Base-by-base conservation (phyloP, 2,797 vertebrate species). In the Anableps anableps region DNA sequence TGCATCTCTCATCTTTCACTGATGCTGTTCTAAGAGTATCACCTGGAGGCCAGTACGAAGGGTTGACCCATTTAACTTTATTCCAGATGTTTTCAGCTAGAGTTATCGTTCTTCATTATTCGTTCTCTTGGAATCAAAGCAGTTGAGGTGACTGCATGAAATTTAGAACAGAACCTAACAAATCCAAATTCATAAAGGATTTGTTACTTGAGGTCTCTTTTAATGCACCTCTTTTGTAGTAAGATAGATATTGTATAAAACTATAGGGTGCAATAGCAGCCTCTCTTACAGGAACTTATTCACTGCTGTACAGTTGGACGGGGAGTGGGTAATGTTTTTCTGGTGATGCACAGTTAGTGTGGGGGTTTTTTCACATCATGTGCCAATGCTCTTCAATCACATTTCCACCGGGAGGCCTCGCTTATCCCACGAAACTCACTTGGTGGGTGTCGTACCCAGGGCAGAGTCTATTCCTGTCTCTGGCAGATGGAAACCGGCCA, bases 391-490 rank as follows among this genome's bases (percentile, higher is more conserved):
- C 72, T 73, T 7, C 82, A 88, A 90, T 81, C 81, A 29, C 76
- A 75, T 66, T 87, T 86, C 86, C 86, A 86, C 80, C 10, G 74
- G 89, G 87, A 88, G 70, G 74, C 36, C 48, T 90, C 78, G 77
- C 62, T 89, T 83, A 77, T 83, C 75, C 74, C 45, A 71, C 76
- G 79, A 86, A 86, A 43, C 79, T 74, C 78, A 64, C 89, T 88
- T 76, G 78, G 83, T 86, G 89, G 80, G 78, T 86, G 38, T 73
- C 45, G 9, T 81, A 90, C 86, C 84, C 78, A 84, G 86, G 80
- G 88, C 90, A 86, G 75, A 80, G 79, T 86, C 87, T 93, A 85
- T 92, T 92, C 86, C 86, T 90, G 86, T 89, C 80, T 86, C 74
- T 64, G 80, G 80, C 80, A 75, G 78, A 87, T 85, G 88, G 79